phyloP scores from a whole-genome alignment of 2,113 vertebrate genomes.

The Phoxinus phoxinus region DNA sequence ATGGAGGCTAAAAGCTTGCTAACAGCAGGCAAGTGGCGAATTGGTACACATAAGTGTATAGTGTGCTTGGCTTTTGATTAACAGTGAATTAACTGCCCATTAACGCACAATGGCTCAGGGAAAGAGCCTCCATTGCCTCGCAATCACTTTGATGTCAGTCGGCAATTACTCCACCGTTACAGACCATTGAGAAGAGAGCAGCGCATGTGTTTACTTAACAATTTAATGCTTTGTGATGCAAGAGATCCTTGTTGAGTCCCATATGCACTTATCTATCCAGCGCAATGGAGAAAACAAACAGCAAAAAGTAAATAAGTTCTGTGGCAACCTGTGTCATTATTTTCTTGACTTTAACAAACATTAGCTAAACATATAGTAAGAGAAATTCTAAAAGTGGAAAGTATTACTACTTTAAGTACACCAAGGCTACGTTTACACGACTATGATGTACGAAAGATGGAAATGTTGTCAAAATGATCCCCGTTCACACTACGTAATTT shows the following conservation, averaged over 20 bases:
- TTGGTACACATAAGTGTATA: constrained; percentile 48
- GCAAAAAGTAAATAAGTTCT: not conserved
- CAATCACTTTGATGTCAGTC: constrained; percentile 57
- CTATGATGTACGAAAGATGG: too few relatives aligned
- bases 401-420: not conserved
- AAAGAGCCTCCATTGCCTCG: constrained; percentile 48
- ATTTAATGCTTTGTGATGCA: constrained; percentile 16
- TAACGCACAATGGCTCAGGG: constrained; percentile 48
- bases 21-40: constrained; percentile 50
- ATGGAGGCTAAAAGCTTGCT: constrained; percentile 7
- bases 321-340: not conserved
- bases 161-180: constrained; percentile 52
- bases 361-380: not conserved
- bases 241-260: not conserved
- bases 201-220: constrained; percentile 43
- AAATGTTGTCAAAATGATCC: too few relatives aligned
- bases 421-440: not conserved
- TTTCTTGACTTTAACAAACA: not conserved
- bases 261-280: not conserved
- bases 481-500: too few relatives aligned
- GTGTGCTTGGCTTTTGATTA: constrained; percentile 57
- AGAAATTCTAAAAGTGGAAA: not conserved
- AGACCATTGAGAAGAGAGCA: constrained; percentile 19
- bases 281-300: not conserved
- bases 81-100: constrained; percentile 58